A percentile compares a stretch with the other conserved stretches of the same genome.
phyloP scores from a whole-genome alignment of 2,888 invertebrate species.

The Pristionchus entomophagus region DNA sequence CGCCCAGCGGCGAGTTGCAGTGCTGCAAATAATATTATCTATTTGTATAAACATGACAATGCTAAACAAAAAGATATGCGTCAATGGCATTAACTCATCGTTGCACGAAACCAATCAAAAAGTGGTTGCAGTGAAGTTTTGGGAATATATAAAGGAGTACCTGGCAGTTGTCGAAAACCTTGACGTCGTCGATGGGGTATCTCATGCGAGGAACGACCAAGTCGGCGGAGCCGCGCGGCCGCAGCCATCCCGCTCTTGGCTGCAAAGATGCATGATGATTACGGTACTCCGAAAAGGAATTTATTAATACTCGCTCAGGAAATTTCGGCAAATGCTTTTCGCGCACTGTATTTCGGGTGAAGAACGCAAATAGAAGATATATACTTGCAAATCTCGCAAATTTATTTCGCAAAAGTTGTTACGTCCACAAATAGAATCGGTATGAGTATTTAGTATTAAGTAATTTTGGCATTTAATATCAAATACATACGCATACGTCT shows the following conservation, averaged over 20 bases:
- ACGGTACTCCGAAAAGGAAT: too few relatives aligned
- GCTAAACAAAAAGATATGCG: neutral
- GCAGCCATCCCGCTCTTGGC: neutral
- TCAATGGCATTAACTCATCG: too few relatives aligned
- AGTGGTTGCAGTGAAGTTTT: too few relatives aligned
- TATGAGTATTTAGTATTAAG: neutral
- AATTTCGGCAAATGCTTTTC: too few relatives aligned
- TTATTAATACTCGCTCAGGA: too few relatives aligned
- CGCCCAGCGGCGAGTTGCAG: neutral
- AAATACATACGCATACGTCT: too few relatives aligned
- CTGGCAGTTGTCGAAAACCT: slow-evolving; percentile 23
- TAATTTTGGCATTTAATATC: too few relatives aligned
- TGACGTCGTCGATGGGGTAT: neutral
- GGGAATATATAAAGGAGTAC: neutral
- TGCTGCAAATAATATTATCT: neutral
- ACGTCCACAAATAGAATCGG: neutral
- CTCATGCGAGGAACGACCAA: neutral
- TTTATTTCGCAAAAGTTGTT: too few relatives aligned
- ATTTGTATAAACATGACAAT: neutral
- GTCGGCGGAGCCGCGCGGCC: neutral
- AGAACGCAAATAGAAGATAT: too few relatives aligned
- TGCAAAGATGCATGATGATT: neutral
- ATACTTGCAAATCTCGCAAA: neutral
- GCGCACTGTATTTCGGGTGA: too few relatives aligned
- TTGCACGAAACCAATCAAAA: too few relatives aligned